Evolutionary conservation across 1,140 invertebrate genomes (phyloP).

Genomic region (Myzus persicae): DNA sequence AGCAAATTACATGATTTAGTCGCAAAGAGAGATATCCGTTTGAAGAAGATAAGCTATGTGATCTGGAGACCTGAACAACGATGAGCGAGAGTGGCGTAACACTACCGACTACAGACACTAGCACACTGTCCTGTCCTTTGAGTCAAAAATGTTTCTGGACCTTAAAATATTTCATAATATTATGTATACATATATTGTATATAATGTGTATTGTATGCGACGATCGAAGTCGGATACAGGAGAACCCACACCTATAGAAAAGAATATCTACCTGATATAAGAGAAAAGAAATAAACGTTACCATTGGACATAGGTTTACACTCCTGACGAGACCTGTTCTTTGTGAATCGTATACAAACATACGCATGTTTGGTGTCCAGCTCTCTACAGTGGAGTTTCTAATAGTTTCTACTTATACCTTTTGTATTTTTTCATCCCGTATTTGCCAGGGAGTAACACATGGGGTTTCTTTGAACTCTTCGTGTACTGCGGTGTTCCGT

Average conservation of each 20-base stretch:
- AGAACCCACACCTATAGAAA: not conserved
- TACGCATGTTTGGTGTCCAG: too few species aligned
- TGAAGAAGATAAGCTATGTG: not conserved
- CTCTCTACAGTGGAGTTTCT: not conserved
- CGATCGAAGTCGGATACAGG: not conserved
- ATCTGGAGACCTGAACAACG: not conserved
- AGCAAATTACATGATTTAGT: not conserved
- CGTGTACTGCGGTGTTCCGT: not conserved
- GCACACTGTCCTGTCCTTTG: not conserved
- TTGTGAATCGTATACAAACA: too few species aligned
- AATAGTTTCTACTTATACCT: not conserved
- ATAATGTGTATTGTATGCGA: not conserved
- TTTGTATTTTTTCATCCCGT: not conserved
- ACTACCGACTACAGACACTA: not conserved
- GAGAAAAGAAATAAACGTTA: not conserved
- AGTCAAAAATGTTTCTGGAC: too few species aligned
- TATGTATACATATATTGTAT: not conserved
- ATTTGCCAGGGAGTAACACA: not conserved
- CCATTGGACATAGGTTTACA: not conserved
- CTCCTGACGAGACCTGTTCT: too few species aligned
- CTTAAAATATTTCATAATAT: not conserved
- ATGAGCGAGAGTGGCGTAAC: too few species aligned
- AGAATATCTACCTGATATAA: not conserved
- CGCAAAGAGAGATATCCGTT: not conserved
- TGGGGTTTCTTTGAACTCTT: not conserved